Base-by-base conservation (phyloP, 2,113 vertebrate species). In the Empidonax alnorum region DNA sequence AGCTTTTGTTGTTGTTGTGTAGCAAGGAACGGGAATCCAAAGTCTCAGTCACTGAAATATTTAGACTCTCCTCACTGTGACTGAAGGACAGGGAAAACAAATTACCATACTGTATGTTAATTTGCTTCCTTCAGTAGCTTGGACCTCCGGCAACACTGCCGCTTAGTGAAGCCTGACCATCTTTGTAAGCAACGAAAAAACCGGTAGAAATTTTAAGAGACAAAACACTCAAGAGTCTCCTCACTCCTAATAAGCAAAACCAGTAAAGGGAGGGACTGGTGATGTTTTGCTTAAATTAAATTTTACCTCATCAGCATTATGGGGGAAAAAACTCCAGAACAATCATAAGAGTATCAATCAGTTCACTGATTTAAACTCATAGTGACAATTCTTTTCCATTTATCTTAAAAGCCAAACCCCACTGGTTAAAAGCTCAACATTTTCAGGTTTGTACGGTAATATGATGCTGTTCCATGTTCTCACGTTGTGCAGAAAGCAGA, bases 1-100 rank as follows among this genome's bases (percentile, higher is more conserved):
- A 96, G 73, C 75, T 97, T 93, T 95, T 94, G 95, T 85, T 93
- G 87, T 90, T 94, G 91, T 93, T 96, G 84, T 96, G 81, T 14
- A 71, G 86, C 65, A 81, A 94, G 90, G 78, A 96, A 80, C 7
- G 17, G 89, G 96, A 95, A 94, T 88, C 92, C 75, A 16, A 84
- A 96, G 65, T 87, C 87, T 88, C 81, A 46, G 84, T 63, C 83
- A 78, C 80, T 92, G 80, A 93, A 94, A 89, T 94, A 90, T 89
- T 95, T 91, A 93, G 49, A 61, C 72, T 92, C 88, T 93, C 76
- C 86, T 90, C 91, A 25, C 25, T 82, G 58, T 12, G 65, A 93
- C 74, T 90, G 90, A 96, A 94, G 87, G 75, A 89, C 44, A 63
- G 82, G n/a, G 41, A 93, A 88, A 90, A 88, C 73, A 86, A 79